Evolutionary conservation across 2,113 vertebrate species (phyloP), one percentile per base, ranked within the genome.

Genomic region (Megaptera novaeangliae): DNA sequence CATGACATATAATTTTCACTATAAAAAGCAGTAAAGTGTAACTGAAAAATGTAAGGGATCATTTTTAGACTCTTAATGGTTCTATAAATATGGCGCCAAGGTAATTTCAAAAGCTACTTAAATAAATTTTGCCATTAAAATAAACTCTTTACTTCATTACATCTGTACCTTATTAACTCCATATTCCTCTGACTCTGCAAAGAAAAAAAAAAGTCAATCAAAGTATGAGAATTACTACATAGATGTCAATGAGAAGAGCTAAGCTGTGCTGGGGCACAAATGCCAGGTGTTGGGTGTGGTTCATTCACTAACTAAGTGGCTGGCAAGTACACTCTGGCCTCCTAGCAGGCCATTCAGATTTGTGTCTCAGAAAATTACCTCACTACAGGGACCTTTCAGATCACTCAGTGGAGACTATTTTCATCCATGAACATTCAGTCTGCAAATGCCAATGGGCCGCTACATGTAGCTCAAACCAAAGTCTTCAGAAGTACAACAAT

Each of bases 71-170:
- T 85, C 66, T 92, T 88, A 81, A 68, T 93, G 23, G 12, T 82
- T 94, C 91, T 92, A 64, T 77, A 85, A 95, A 85, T 77, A 34
- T 14, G 71, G 27, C 64, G 17, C 77, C 68, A 82, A 88, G 88
- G 86, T 91, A 69, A 91, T 96, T 95, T 95, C 81, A 88, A 93
- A 97, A 78, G 68, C 39, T 57, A 69, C 49, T 88, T 95, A 91
- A 96, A 82, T 95, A 91, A 90, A 93, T 66, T 77, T 82, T 95
- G 29, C 46, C 18, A 64, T 96, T 97, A 72, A 91, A 95, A 93
- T 82, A 91, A 94, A 82, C 71, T 69, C 23, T 59, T 88, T 81
- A 57, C 59, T 72, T 94, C 36, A 75, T 96, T 89, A 57, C 34
- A 39, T 75, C 23, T 83, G 55, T 82, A 49, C 44, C 31, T 93